phyloP scores from a whole-genome alignment of 2,797 vertebrate genomes.

The Nyctalus aviator region DNA sequence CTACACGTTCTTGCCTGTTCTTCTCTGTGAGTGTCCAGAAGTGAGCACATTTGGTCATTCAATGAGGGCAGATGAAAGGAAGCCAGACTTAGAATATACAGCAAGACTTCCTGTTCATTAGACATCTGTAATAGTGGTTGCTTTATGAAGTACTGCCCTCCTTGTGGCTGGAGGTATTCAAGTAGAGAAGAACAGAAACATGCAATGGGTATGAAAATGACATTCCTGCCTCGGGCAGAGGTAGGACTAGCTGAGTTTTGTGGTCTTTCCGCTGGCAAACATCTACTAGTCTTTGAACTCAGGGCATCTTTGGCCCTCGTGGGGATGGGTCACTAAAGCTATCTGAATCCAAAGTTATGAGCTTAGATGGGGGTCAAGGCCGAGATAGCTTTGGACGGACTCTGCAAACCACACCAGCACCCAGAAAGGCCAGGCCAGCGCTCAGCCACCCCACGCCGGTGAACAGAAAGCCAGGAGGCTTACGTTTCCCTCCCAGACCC shows the following conservation, averaged over 20 bases:
- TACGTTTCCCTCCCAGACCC: background rate
- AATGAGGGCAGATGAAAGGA: background rate
- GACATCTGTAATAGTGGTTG: rapidly evolving
- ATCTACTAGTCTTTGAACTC: background rate
- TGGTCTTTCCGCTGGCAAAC: background rate
- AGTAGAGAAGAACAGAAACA: background rate
- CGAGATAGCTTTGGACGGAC: background rate
- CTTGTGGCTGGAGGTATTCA: background rate
- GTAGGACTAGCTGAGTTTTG: background rate
- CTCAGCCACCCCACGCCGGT: background rate
- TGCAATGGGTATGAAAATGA: background rate
- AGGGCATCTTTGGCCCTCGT: background rate
- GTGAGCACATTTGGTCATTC: background rate
- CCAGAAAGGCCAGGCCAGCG: background rate
- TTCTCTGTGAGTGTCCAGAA: background rate
- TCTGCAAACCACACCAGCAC: background rate
- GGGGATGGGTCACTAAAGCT: background rate
- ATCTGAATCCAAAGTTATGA: background rate
- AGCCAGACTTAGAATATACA: background rate
- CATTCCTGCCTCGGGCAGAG: background rate
- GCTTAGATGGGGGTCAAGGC: background rate
- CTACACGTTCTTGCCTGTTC: rapidly evolving
- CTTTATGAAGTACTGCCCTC: background rate
- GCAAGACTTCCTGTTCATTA: background rate
- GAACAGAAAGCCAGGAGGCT: background rate